Evolutionary conservation across 2,113 vertebrate genomes (phyloP).

Genomic region (Poeciliopsis occidentalis): DNA sequence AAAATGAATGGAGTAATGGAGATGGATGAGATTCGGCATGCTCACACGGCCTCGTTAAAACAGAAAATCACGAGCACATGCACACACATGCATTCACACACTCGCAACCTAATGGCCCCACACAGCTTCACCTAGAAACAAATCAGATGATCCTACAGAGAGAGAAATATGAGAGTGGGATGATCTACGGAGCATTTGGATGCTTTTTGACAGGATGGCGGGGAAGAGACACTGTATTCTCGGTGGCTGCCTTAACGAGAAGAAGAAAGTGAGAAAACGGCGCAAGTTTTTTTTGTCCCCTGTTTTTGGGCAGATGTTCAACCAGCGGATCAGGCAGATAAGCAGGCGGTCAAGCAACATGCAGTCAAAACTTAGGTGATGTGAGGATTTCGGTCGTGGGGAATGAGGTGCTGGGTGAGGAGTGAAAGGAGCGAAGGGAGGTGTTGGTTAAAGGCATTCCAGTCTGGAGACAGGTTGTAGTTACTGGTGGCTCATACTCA

Average conservation of each 20-base stretch:
- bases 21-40: conserved; percentile 68
- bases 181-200: conserved; percentile 51
- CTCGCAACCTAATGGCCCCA: conserved; percentile 21
- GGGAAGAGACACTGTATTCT: conserved; percentile 44
- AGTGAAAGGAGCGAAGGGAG: conserved; percentile 6
- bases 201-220: conserved; percentile 51
- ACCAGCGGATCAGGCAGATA: conserved; percentile 47
- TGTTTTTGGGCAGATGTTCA: conserved; percentile 40
- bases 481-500: conserved; percentile 84
- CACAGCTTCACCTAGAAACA: conserved; percentile 53
- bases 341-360: conserved; percentile 65
- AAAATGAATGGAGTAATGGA: conserved; percentile 69
- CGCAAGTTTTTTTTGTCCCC: conserved; percentile 7
- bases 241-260: conserved; percentile 37
- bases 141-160: conserved; percentile 46
- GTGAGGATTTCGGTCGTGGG: conserved; percentile 14
- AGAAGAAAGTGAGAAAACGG: conserved; percentile 24
- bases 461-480: conserved; percentile 41
- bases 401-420: conserved; percentile 8
- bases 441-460: conserved; percentile 55
- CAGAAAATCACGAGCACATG: conserved; percentile 24
- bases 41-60: conserved; percentile 45
- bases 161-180: conserved; percentile 38
- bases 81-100: background rate
- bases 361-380: conserved; percentile 53